Evolutionary conservation across 2,797 vertebrate species (phyloP).

Genomic region (Notoglanidium macrostoma): DNA sequence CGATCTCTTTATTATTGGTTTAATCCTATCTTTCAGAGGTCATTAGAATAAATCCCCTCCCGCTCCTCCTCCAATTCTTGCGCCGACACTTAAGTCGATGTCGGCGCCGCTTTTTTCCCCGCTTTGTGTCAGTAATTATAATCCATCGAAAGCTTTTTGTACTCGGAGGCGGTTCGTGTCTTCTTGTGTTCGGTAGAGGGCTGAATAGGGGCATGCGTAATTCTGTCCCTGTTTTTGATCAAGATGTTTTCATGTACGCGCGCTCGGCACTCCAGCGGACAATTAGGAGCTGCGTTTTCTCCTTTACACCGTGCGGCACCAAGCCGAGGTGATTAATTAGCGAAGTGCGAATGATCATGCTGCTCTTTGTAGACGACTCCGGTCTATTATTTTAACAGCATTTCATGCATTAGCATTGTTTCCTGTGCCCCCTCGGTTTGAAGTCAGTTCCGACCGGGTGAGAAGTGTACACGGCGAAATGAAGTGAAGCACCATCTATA

Average conservation of each 20-base stretch:
- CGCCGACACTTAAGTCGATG: constrained; percentile 38
- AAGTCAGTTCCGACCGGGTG: constrained; percentile 46
- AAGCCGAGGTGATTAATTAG: constrained; percentile 60
- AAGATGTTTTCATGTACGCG: constrained; percentile 49
- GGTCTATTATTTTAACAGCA: constrained; percentile 44
- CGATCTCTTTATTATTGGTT: constrained; percentile 53
- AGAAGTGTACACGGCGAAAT: constrained; percentile 43
- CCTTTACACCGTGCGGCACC: constrained; percentile 34
- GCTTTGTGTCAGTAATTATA: constrained; percentile 49
- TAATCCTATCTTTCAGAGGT: constrained; percentile 52
- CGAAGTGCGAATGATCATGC: constrained; percentile 47
- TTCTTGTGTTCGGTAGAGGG: neutral
- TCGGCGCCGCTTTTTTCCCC: constrained; percentile 24
- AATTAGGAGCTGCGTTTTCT: constrained; percentile 54
- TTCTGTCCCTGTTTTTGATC: constrained; percentile 36
- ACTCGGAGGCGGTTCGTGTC: constrained; percentile 16
- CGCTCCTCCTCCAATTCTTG: constrained; percentile 35
- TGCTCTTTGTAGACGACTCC: constrained; percentile 41
- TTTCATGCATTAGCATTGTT: constrained; percentile 55
- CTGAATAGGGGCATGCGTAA: constrained; percentile 17
- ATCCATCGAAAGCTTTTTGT: constrained; percentile 47
- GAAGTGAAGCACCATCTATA: constrained; percentile 48
- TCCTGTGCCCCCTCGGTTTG: constrained; percentile 41
- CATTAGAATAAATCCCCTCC: constrained; percentile 50
- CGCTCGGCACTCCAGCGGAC: constrained; percentile 47